Base-by-base conservation (phyloP, 2,888 invertebrate genomes). In the Elysia crispata region DNA sequence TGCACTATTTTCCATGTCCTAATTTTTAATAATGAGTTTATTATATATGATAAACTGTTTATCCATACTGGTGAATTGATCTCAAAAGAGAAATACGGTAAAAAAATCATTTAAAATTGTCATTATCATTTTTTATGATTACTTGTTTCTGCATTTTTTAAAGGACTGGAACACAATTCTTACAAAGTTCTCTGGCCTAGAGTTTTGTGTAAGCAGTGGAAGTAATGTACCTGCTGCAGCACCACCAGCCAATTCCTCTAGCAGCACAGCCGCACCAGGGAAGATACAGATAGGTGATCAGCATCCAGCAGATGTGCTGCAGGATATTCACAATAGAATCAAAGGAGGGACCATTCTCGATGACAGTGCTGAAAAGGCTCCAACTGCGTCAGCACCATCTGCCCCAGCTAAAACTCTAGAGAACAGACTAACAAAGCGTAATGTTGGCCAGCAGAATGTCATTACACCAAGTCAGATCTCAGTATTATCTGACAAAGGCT, bases 141-240 rank as follows among this genome's bases (percentile, higher is more conserved):
- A 6, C 11, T 18, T 75, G 62, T 64, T 64, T 64, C 6, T 67
- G n/a, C 11, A 23, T 50, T 33, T 28, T 57, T 28, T 30, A n/a
- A 85, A 91, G 91, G 90, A 91, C 80, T 91, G 91, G 92, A 92
- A 92, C 81, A 86, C 85, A 13, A 91, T 92, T 79, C 85, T 92
- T 28, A 87, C 89, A 50, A 87, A 87, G 49, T 89, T 92, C 83
- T 86, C 90, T 11, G 83, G 88, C 28, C 85, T 92, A 31, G 88
- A 92, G 60, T 90, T 92, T 78, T 92, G 92, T 84, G 86, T 92
- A 3, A 41, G 41, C 41, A 11, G 41, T 11, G 11, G 41, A 41
- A 6, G 5, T 41, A 41, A 41, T 11, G 11, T 11, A 3, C 41
- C 41, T 41, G 41, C 5, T 6, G 11, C 41, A 11, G 41, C 41